A percentile compares a stretch with the other conserved stretches of the same genome.
These are phyloP conservation scores for Chaetoderma sp. DNA, from an alignment of 2,888 invertebrate genomes.

Conservation along the genomic window DNA sequence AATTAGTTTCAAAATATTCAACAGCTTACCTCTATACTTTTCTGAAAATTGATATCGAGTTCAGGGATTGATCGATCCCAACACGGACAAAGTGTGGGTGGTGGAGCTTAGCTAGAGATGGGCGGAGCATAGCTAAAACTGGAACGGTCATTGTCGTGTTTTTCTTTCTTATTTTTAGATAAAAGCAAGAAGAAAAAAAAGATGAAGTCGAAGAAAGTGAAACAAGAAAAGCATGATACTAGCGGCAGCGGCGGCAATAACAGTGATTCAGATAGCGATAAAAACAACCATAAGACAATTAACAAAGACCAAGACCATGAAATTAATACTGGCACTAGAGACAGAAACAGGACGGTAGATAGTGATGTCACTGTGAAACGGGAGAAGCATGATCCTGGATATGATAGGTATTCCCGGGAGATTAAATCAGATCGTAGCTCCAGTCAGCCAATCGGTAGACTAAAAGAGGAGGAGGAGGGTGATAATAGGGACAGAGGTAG, in stretches of 20 bases:
- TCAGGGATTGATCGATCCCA: too few species aligned
- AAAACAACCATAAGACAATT: neutral
- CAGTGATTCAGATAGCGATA: constrained; percentile 14
- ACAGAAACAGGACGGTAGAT: neutral
- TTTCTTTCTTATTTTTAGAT: constrained; percentile 13
- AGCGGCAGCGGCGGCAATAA: constrained; percentile 27
- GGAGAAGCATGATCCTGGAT: constrained; percentile 43
- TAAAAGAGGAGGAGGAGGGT: neutral
- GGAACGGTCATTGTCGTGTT: too few species aligned
- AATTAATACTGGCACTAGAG: neutral
- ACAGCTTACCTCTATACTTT: too few species aligned
- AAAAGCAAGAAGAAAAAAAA: constrained; percentile 46
- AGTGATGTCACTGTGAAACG: constrained; percentile 34
- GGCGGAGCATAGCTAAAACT: too few species aligned
- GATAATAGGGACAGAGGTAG: constrained; percentile 9
- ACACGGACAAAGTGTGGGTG: too few species aligned
- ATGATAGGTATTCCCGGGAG: constrained; percentile 32
- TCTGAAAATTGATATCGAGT: too few species aligned
- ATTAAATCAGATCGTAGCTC: neutral
- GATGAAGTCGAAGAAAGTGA: constrained; percentile 54
- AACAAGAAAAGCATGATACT: constrained; percentile 35
- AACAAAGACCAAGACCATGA: neutral
- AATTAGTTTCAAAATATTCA: too few species aligned
- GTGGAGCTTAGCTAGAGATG: too few species aligned
- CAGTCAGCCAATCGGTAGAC: neutral